Percentiles rank a stretch among this genome's conserved stretches.
Evolutionary conservation across 2,113 vertebrate species (phyloP).

Genomic region (Puntigrus tetrazona): DNA sequence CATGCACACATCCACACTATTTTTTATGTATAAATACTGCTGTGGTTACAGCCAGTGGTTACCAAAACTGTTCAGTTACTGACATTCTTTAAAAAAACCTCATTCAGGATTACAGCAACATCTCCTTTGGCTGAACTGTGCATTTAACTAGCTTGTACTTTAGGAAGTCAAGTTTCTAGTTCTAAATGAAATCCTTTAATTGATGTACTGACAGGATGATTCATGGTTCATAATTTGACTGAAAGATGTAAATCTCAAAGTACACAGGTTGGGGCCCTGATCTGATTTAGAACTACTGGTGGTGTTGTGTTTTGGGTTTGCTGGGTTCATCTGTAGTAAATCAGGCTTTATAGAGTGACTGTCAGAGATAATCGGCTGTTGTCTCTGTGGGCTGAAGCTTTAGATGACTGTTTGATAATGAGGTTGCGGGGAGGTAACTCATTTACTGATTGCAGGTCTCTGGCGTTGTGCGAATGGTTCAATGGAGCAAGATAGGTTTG

Average conservation of each 20-base stretch:
- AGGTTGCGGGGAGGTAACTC: constrained; percentile 43
- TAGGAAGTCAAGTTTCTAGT: not conserved
- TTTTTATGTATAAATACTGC: not conserved
- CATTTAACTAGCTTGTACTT: not conserved
- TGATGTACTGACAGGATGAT: constrained; percentile 16
- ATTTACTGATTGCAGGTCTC: constrained; percentile 49
- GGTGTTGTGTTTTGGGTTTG: constrained; percentile 26
- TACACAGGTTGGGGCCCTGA: not conserved
- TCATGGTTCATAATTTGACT: not conserved
- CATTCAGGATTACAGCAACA: too few relatives aligned
- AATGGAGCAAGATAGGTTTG: not conserved
- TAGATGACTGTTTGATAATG: constrained; percentile 39
- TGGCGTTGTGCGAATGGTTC: not conserved
- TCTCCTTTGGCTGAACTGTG: not conserved
- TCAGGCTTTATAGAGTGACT: constrained; percentile 18
- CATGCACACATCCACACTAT: not conserved
- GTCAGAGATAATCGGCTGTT: constrained; percentile 29
- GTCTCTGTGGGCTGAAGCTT: constrained; percentile 34
- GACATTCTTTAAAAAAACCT: not conserved
- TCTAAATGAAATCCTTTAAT: not conserved
- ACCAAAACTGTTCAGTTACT: not conserved
- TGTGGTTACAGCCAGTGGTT: not conserved
- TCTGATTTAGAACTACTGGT: constrained; percentile 16
- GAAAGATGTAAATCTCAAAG: constrained; percentile 19
- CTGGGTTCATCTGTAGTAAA: constrained; percentile 31